These are phyloP conservation scores for Nymphalis c-album DNA, from an alignment of 2,888 invertebrate genomes.

Conservation along the genomic window DNA sequence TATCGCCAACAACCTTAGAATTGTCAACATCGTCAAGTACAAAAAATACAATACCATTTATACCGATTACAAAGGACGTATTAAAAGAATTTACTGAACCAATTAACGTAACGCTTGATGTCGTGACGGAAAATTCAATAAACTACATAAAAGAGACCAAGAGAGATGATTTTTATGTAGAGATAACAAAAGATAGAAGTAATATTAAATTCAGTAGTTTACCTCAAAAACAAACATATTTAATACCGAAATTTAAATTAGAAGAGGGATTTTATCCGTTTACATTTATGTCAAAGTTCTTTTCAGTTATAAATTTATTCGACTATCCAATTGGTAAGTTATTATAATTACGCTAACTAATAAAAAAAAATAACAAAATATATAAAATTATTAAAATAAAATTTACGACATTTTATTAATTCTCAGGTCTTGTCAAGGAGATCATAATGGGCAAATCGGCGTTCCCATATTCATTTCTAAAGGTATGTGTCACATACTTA, in stretches of 20 bases:
- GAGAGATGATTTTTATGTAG: slow-evolving; percentile 63
- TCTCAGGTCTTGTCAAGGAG: slow-evolving; percentile 71
- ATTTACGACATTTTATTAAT: slow-evolving; percentile 14
- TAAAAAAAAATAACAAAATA: too few relatives aligned
- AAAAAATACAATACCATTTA: slow-evolving; percentile 49
- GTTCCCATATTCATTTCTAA: slow-evolving; percentile 73
- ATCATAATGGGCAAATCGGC: slow-evolving; percentile 72
- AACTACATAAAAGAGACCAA: slow-evolving; percentile 56
- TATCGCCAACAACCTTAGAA: slow-evolving; percentile 14
- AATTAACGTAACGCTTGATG: slow-evolving; percentile 53
- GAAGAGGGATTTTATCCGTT: slow-evolving; percentile 84
- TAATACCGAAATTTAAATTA: slow-evolving; percentile 79
- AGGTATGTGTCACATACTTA: slow-evolving; percentile 52
- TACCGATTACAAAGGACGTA: slow-evolving; percentile 69
- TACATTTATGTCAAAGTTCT: slow-evolving; percentile 82
- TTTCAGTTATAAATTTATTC: slow-evolving; percentile 83
- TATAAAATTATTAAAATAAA: slow-evolving; percentile 12
- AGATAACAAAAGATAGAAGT: slow-evolving; percentile 61
- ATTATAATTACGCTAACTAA: slow-evolving; percentile 22
- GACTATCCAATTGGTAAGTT: slow-evolving; percentile 84
- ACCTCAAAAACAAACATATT: slow-evolving; percentile 73
- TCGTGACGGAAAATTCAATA: slow-evolving; percentile 55
- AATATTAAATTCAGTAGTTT: slow-evolving; percentile 75
- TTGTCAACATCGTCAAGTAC: slow-evolving; percentile 15
- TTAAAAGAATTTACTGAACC: slow-evolving; percentile 41